Evolutionary conservation across 2,113 vertebrate species (phyloP).

Genomic region (Theristicus caerulescens): DNA sequence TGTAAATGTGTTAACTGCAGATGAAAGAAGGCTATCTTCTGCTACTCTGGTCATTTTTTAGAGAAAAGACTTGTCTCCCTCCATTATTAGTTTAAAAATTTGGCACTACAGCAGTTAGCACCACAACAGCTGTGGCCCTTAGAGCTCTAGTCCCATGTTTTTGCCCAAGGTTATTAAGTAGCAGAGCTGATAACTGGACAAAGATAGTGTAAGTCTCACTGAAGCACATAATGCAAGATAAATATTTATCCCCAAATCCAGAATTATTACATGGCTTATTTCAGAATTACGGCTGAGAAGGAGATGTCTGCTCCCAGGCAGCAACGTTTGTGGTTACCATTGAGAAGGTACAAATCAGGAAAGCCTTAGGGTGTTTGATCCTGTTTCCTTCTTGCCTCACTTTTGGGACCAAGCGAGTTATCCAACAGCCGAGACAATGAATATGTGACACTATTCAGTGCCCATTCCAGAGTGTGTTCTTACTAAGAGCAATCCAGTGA

Average conservation of each 20-base stretch:
- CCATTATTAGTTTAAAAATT: neutral
- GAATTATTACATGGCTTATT: neutral
- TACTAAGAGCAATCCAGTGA: neutral
- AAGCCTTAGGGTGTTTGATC: neutral
- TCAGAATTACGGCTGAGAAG: neutral
- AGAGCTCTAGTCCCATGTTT: neutral
- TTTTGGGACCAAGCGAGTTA: neutral
- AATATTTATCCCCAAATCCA: neutral
- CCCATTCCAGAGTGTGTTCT: neutral
- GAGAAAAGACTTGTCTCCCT: neutral
- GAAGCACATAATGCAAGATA: neutral
- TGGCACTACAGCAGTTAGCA: neutral
- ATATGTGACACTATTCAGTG: neutral
- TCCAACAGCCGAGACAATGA: neutral
- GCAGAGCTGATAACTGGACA: neutral
- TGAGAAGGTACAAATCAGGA: neutral
- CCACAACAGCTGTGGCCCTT: neutral
- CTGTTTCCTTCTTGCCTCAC: neutral
- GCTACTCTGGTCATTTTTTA: neutral
- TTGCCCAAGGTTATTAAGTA: neutral
- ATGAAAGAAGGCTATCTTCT: neutral
- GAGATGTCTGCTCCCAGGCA: neutral
- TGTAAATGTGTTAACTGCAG: neutral
- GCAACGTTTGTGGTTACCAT: neutral
- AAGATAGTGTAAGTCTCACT: neutral